phyloP scores from a whole-genome alignment of 2,888 invertebrate genomes.

The Andricus quercusramuli region DNA sequence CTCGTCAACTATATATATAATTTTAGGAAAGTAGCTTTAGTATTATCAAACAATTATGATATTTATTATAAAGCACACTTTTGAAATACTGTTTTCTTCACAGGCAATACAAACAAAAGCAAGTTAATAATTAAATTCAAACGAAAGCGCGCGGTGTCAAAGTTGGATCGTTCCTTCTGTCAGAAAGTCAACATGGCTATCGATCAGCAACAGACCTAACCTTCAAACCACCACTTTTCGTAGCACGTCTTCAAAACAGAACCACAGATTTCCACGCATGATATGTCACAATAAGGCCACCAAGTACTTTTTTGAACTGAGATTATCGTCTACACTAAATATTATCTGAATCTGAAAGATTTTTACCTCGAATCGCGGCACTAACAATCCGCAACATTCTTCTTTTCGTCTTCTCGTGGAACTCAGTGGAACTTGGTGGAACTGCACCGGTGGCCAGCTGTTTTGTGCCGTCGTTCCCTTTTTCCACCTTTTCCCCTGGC shows the following conservation, averaged over 20 bases:
- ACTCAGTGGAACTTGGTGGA: constrained; percentile 52
- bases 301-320: neutral
- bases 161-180: constrained; percentile 18
- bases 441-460: constrained; percentile 66
- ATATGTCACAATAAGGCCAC: neutral
- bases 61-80: neutral
- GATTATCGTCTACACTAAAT: neutral
- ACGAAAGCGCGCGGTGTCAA: constrained; percentile 14
- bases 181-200: constrained; percentile 24
- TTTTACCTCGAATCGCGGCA: constrained; percentile 63
- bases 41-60: neutral
- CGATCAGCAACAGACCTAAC: neutral
- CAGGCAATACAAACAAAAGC: neutral
- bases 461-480: constrained; percentile 62
- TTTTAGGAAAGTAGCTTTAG: neutral
- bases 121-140: constrained; percentile 12
- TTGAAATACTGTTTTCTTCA: neutral
- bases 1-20: neutral
- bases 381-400: constrained; percentile 70
- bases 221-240: neutral
- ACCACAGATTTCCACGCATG: neutral
- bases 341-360: neutral
- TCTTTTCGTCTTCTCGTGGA: constrained; percentile 62
- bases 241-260: neutral
- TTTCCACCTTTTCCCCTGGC: constrained; percentile 49